phyloP scores from a whole-genome alignment of 2,113 vertebrate species.

The Micromys minutus region DNA sequence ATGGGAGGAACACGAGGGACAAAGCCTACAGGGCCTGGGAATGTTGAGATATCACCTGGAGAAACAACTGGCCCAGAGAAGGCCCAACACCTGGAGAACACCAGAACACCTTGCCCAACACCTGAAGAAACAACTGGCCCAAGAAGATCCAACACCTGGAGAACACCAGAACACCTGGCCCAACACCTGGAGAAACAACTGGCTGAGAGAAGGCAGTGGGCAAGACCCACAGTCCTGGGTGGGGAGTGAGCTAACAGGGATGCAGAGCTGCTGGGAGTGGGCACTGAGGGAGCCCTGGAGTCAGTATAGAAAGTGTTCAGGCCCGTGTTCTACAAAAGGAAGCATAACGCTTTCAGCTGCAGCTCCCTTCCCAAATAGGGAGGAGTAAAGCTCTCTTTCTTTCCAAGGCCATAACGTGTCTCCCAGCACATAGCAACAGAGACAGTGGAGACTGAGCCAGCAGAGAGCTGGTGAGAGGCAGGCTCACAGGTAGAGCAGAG shows the following conservation, averaged over 20 bases:
- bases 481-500: neutral
- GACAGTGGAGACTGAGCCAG: neutral
- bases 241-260: too few species aligned
- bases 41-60: neutral
- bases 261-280: neutral
- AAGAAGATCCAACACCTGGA: too few species aligned
- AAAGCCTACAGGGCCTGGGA: neutral
- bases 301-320: neutral
- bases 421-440: neutral
- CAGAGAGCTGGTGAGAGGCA: neutral
- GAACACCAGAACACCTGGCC: too few species aligned
- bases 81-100: too few species aligned
- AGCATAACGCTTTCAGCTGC: neutral
- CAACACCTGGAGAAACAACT: too few species aligned
- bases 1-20: neutral
- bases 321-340: rapidly evolving
- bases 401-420: neutral
- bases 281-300: neutral
- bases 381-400: neutral
- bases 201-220: neutral
- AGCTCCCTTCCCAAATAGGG: neutral
- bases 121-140: too few species aligned
- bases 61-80: neutral
- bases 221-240: neutral
- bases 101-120: too few species aligned